Percentiles rank a stretch among this genome's conserved stretches.
Conservation (phyloP, 2,113 vertebrate genomes). For the Antigone vipio region DNA sequence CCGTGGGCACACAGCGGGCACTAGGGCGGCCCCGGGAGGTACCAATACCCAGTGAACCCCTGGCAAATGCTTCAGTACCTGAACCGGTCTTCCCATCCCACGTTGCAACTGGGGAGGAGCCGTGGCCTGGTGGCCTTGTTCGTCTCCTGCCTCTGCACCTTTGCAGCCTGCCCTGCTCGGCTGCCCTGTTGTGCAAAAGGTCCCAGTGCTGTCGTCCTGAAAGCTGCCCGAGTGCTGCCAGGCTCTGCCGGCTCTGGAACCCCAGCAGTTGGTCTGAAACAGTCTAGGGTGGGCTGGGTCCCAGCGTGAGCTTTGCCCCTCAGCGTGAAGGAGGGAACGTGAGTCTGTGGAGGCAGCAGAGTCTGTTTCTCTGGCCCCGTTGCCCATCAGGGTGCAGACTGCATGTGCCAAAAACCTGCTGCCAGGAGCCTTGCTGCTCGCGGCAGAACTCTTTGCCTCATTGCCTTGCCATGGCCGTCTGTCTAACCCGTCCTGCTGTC, state of each 20-base stretch:
- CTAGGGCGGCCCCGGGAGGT: no score
- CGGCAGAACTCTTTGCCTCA: background rate
- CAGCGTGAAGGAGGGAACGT: background rate
- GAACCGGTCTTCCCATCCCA: accelerated
- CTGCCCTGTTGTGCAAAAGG: accelerated
- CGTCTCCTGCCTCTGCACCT: accelerated
- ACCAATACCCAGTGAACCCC: background rate
- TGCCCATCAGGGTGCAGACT: accelerated
- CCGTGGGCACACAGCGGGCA: background rate
- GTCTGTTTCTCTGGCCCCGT: background rate
- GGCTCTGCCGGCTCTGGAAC: accelerated
- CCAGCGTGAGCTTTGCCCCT: accelerated
- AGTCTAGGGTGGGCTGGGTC: background rate
- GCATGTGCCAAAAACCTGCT: background rate
- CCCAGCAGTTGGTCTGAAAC: accelerated
- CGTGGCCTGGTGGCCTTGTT: background rate
- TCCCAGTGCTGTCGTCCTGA: accelerated
- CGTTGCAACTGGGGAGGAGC: accelerated
- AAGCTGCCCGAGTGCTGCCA: accelerated
- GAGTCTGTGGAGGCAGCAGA: accelerated
- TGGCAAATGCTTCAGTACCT: background rate
- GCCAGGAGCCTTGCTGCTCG: background rate
- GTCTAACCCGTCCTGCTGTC: background rate
- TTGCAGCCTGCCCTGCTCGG: background rate
- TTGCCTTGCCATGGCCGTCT: background rate